These are phyloP conservation scores for Anastrepha ludens DNA, from an alignment of 1,140 invertebrate species.

Conservation along the genomic window DNA sequence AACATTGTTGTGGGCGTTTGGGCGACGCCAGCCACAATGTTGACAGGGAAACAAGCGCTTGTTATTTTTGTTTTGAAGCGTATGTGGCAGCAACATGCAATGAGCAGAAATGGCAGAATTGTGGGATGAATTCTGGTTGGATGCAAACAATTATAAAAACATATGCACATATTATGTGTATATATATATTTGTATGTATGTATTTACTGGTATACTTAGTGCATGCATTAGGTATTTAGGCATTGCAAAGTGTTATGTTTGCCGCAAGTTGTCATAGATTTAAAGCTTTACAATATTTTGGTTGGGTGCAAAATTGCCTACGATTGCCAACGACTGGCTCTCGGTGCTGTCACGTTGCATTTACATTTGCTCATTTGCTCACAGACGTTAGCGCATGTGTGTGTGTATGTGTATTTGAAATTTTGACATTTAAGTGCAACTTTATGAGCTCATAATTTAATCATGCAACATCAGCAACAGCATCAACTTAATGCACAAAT, in stretches of 20 bases:
- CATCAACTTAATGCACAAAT: constrained; percentile 42
- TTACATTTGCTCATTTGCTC: not conserved
- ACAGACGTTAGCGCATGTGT: not conserved
- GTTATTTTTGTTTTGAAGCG: not conserved
- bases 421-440: constrained; percentile 53
- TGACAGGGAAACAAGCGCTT: constrained; percentile 9
- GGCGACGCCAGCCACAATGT: constrained; percentile 30
- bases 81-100: not conserved
- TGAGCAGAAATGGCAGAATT: not conserved
- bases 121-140: not conserved
- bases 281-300: constrained; percentile 23
- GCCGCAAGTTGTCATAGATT: constrained; percentile 47
- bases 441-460: constrained; percentile 51
- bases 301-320: constrained; percentile 20
- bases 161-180: not conserved
- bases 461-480: constrained; percentile 49
- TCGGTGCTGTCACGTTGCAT: constrained; percentile 11
- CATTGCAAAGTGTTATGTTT: constrained; percentile 37
- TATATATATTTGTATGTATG: not conserved
- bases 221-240: not conserved
- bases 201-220: not conserved
- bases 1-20: constrained; percentile 45
- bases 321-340: not conserved
- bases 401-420: constrained; percentile 32
- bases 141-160: not conserved